phyloP scores from a whole-genome alignment of 2,113 vertebrate genomes.

The Sula dactylatra region DNA sequence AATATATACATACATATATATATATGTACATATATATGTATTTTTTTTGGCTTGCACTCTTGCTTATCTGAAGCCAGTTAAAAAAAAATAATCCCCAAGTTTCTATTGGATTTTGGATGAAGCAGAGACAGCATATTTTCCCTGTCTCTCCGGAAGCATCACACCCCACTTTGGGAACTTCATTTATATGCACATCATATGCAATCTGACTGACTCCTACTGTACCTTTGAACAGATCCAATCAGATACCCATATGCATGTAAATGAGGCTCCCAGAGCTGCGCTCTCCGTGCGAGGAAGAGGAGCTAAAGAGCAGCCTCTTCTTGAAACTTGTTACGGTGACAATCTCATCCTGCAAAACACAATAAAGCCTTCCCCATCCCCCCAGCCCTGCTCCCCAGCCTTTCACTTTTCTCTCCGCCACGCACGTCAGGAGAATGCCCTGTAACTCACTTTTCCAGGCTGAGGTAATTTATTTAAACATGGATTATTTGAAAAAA shows the following conservation, averaged over 20 bases:
- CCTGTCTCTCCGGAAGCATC: conserved; percentile 71
- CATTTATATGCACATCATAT: conserved; percentile 79
- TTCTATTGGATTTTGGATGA: conserved; percentile 74
- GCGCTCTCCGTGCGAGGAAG: conserved; percentile 56
- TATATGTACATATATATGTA: not conserved
- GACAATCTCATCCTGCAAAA: conserved; percentile 71
- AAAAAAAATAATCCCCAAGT: conserved; percentile 63
- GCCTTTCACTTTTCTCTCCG: conserved; percentile 25
- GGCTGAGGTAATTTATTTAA: conserved; percentile 79
- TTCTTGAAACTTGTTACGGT: conserved; percentile 73
- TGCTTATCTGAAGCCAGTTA: conserved; percentile 62
- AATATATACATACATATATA: not conserved
- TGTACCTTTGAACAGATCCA: conserved; percentile 81
- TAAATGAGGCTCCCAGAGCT: conserved; percentile 76
- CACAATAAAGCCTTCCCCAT: conserved; percentile 55
- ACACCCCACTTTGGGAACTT: conserved; percentile 75
- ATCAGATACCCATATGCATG: conserved; percentile 78
- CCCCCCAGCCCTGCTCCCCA: not conserved
- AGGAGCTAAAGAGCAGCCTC: conserved; percentile 75
- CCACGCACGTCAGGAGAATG: conserved; percentile 56
- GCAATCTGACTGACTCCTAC: conserved; percentile 79
- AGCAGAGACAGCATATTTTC: conserved; percentile 71
- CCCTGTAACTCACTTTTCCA: conserved; percentile 72
- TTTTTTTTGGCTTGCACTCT: conserved; percentile 51
- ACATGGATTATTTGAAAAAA: conserved; percentile 73